A percentile compares a stretch with the other conserved stretches of the same genome.
Evolutionary conservation across 2,113 vertebrate species (phyloP).

Genomic region (Rhipidura dahli): DNA sequence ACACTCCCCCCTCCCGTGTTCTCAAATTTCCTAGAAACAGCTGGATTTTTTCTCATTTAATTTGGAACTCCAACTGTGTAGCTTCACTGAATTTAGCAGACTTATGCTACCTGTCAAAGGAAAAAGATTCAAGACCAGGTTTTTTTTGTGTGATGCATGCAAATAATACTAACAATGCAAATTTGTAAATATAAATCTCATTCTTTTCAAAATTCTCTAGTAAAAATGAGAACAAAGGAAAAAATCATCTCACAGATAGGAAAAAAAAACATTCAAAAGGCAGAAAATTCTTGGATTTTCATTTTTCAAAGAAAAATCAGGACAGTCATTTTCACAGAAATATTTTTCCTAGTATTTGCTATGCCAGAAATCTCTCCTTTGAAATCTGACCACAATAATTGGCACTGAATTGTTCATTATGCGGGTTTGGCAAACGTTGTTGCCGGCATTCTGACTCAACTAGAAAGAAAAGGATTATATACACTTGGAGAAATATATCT

Average conservation of each 20-base stretch:
- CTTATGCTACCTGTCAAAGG: not conserved
- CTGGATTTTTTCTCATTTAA: slow-evolving; percentile 12
- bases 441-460: not conserved
- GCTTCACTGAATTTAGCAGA: not conserved
- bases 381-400: not conserved
- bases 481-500: not conserved
- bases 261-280: not conserved
- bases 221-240: not conserved
- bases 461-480: not conserved
- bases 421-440: not conserved
- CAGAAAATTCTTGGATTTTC: not conserved
- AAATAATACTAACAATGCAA: not conserved
- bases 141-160: not conserved
- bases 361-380: not conserved
- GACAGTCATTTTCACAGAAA: not conserved
- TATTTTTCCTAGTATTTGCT: not conserved
- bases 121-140: not conserved
- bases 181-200: not conserved
- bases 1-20: fast-evolving
- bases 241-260: not conserved
- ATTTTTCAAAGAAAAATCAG: not conserved
- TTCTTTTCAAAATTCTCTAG: not conserved
- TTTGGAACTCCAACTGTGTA: not conserved
- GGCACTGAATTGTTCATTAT: not conserved
- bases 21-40: not conserved